Percentiles rank a stretch among this genome's conserved stretches.
phyloP scores from a whole-genome alignment of 2,888 invertebrate genomes.

The Vandiemenella viatica region DNA sequence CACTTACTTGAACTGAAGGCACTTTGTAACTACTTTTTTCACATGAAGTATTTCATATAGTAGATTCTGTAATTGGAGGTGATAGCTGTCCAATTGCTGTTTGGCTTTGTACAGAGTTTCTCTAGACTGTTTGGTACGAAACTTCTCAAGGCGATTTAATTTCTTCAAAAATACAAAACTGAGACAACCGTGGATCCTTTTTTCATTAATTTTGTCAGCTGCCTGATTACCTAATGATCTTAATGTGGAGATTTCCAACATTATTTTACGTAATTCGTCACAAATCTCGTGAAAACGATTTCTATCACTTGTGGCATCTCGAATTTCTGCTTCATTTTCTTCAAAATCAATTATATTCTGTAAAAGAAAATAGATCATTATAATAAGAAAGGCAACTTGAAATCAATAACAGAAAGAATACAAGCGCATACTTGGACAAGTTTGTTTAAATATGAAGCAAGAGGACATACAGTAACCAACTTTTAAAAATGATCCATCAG shows the following conservation, averaged over 20 bases:
- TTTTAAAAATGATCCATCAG: no score
- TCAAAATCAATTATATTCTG: slow-evolving; percentile 57
- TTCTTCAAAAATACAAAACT: slow-evolving; percentile 74
- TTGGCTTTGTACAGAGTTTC: slow-evolving; percentile 72
- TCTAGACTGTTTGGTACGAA: slow-evolving; percentile 64
- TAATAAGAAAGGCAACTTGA: no score
- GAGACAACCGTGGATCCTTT: slow-evolving; percentile 56
- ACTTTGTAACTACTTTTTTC: slow-evolving; percentile 87
- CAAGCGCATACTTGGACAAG: no score
- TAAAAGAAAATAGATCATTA: slow-evolving; percentile 17
- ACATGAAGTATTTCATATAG: slow-evolving; percentile 88
- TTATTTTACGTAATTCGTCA: slow-evolving; percentile 48
- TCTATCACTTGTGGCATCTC: slow-evolving; percentile 53
- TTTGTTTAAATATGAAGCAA: no score
- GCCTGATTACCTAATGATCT: slow-evolving; percentile 42
- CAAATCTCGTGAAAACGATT: slow-evolving; percentile 51
- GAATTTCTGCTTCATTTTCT: slow-evolving; percentile 51
- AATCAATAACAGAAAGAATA: no score
- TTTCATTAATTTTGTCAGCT: slow-evolving; percentile 40
- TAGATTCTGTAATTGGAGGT: slow-evolving; percentile 81
- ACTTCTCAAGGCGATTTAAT: slow-evolving; percentile 78
- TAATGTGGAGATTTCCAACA: slow-evolving; percentile 50
- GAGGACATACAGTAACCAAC: no score
- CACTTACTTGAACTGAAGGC: slow-evolving; percentile 74
- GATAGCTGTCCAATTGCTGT: slow-evolving; percentile 75